Evolutionary conservation across 2,797 vertebrate species (phyloP), one percentile per base, ranked within the genome.

Genomic region (Cyprinodon diabolis): DNA sequence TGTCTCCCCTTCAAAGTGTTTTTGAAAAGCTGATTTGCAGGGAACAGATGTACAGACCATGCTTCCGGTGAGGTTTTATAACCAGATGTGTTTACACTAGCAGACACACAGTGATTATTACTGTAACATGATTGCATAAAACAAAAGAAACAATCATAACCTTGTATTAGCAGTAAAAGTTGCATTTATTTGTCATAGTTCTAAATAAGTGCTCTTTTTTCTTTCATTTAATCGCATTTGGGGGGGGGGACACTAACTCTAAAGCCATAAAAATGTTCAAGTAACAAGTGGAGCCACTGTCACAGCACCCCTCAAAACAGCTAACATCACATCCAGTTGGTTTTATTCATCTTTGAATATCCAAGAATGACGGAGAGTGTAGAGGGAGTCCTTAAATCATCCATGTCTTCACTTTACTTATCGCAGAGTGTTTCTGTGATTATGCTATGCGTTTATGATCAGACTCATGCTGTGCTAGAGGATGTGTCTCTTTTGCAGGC

Each of bases 251-350:
- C 43, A 60, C 56, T 66, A 84, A 76, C 57, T 65, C 51, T 75
- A 78, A 82, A 84, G 45, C 40, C 49, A 51, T 51, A 51, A 51
- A 51, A 14, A 51, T 19, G 0, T 51, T 3, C 15, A 48, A 30
- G 71, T 67, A 74, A 49, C 48, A 66, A 76, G 65, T 74, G 68
- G 48, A 82, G 81, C 74, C 73, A 76, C 77, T 76, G 83, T 83
- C 82, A 68, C 82, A 78, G 71, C 82, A 76, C 74, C 66, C 60
- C 70, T 82, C 80, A 76, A 90, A 93, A 91, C 86, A 76, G 81
- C 79, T 90, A 86, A 92, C 87, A 87, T 92, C 91, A 93, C 84
- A 71, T 80, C 90, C 89, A 80, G 86, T 87, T 82, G 70, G 68
- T 45, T 77, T 76, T 57, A 67, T 77, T 65, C 51, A 63, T 56